Evolutionary conservation across 2,797 vertebrate species (phyloP).

Genomic region (Oceanodroma leucorhoa): DNA sequence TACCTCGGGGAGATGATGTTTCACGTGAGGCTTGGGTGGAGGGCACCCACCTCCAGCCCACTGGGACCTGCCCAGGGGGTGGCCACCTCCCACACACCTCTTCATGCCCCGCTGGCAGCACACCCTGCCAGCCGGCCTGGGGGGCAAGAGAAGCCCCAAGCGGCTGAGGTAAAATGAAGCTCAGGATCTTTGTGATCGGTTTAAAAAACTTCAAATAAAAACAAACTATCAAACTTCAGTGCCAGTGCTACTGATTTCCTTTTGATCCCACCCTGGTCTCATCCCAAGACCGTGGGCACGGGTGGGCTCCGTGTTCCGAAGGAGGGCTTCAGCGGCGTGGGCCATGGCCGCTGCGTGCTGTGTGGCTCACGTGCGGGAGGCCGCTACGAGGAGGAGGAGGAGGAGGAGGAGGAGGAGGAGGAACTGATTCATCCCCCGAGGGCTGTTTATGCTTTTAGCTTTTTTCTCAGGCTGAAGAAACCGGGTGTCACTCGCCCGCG

Average conservation of each 20-base stretch:
- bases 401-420: background rate
- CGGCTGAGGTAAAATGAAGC: background rate
- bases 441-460: conserved; percentile 9
- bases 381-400: background rate
- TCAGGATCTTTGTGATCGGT: background rate
- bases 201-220: background rate
- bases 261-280: fast-evolving
- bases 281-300: fast-evolving
- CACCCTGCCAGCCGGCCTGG: too few species aligned
- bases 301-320: background rate
- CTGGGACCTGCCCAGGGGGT: background rate
- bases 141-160: background rate
- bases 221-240: background rate
- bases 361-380: fast-evolving
- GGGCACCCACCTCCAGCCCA: background rate
- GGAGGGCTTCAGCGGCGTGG: fast-evolving
- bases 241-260: background rate
- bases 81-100: fast-evolving
- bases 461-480: conserved; percentile 33
- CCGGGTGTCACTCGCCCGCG: background rate
- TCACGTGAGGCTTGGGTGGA: background rate
- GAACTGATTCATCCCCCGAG: background rate
- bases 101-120: background rate
- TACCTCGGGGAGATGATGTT: background rate
- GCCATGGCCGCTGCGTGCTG: fast-evolving